Base-by-base conservation (phyloP, 2,888 invertebrate species). In the Hyles lineata region DNA sequence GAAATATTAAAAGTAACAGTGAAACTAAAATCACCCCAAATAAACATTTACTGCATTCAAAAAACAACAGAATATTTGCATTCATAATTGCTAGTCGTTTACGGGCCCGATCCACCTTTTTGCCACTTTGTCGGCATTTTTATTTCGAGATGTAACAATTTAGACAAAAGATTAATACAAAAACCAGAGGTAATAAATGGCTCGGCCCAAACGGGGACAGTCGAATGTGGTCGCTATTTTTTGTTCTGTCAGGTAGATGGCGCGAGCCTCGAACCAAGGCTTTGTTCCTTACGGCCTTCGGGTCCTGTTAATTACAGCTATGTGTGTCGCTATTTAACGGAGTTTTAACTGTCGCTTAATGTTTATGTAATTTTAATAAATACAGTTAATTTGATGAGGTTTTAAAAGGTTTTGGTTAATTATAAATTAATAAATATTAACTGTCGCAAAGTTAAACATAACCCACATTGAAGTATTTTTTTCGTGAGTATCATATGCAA, bases 111-210 rank as follows among this genome's bases (percentile, higher is more conserved):
- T 60, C 35, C 59, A 35, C 58, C 43, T 71, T 35, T 21, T 58
- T 58, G n/a, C 21, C 55, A 69, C 70, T 73, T 73, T 62, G 73
- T 73, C 73, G 71, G 73, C 71, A 62, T 62, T 63, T 72, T 62
- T 60, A 63, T 67, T 70, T 70, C 70, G 21, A 60, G 72, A 60
- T 67, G 43, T 50, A 61, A 62, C 60, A 72, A 52, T 52, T 29
- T 62, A 73, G 59, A 71, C 70, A 73, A 73, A 73, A 73, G 83
- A 73, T 76, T 75, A 74, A 72, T 79, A 84, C 76, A 85, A 84
- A 90, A 88, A 87, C 81, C 75, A 76, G 74, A 70, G 74, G 79
- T 87, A 89, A 92, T 89, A 92, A 91, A 92, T 89, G 90, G 87
- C 84, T 85, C 82, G 83, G 82, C 86, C 80, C 81, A 85, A 87